Base-by-base conservation (phyloP, 2,888 invertebrate species). In the Pyralis farinalis region DNA sequence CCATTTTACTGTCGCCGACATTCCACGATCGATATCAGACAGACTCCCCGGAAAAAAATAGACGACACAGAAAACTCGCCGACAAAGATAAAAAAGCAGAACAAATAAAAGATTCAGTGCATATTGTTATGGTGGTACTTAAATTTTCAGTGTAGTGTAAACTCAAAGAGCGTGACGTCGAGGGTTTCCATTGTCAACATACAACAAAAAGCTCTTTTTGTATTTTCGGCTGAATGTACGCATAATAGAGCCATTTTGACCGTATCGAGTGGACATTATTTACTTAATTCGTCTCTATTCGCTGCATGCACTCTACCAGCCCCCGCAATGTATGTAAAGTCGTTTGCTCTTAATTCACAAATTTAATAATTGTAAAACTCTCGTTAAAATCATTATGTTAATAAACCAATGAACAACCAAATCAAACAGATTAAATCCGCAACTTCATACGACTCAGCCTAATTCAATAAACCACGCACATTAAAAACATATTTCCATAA, bases 401-500 rank as follows among this genome's bases (percentile, higher is more conserved):
- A 66, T 62, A 58, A 68, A 43, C 53, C 62, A 71, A 65, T 71
- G 68, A 16, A 16, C 16, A 16, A 60, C 67, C 75, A 74, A 71
- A 76, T 74, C 71, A 67, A 66, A 62, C 65, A 65, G 70, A 78
- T 82, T 83, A 80, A 61, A 65, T 61, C 57, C 78, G 69, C 75
- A 64, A 71, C 69, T 80, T 73, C 73, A 70, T 76, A 71, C 71
- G 65, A 76, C 71, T 75, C 69, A 54, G 67, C 74, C 16, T 85
- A 84, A 87, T 87, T 87, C 86, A 87, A 88, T 88, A 83, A 86
- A 71, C 75, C 81, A 69, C 76, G 79, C 79, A 77, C 85, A 87
- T 88, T 87, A 85, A 85, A 86, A 87, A 88, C 87, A 88, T 87
- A 88, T 88, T 88, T 87, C 82, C 81, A 85, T 83, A 80, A 77